phyloP scores from a whole-genome alignment of 2,113 vertebrate species.

The Sinocyclocheilus grahami region DNA sequence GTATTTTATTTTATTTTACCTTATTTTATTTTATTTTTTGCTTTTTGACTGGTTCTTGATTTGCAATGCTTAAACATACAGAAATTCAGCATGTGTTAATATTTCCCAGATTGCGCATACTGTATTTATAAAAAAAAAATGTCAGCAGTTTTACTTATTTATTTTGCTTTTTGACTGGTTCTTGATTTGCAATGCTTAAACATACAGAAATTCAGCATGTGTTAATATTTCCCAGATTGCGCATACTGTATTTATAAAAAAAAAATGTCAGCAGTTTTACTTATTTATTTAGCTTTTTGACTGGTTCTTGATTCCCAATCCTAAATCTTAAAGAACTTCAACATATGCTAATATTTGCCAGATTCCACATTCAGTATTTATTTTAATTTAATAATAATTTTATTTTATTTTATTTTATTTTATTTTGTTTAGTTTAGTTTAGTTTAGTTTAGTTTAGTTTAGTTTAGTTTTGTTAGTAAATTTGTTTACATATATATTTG shows the following conservation, averaged over 20 bases:
- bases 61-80: background rate
- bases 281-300: background rate
- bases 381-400: no score
- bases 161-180: background rate
- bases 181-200: background rate
- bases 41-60: background rate
- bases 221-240: background rate
- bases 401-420: no score
- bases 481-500: no score
- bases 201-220: background rate
- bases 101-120: background rate
- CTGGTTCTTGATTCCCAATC: background rate
- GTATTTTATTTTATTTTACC: no score
- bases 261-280: no score
- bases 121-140: no score
- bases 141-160: no score
- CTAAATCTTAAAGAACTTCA: background rate
- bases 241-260: no score
- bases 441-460: no score
- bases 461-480: background rate
- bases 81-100: background rate
- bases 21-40: no score
- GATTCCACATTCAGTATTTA: background rate
- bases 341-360: background rate
- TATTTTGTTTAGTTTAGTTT: no score